Conservation (phyloP, 1,140 invertebrate species). For the Leucophenga varia region DNA sequence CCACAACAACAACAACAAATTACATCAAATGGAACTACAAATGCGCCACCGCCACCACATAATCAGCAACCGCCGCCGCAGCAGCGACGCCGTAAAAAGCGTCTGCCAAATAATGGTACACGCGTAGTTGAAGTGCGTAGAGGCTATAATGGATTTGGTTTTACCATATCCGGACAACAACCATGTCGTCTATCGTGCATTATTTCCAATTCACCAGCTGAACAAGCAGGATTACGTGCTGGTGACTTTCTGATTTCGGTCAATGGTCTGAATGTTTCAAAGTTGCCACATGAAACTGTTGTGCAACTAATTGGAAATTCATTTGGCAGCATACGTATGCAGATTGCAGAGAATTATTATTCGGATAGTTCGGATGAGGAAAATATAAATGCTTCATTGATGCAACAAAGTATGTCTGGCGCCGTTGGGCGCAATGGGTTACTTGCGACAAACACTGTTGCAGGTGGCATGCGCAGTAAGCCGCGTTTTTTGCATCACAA, state of each 20-base stretch:
- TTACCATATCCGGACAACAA: conserved; percentile 91
- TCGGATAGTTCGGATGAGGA: conserved; percentile 68
- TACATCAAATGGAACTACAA: not conserved
- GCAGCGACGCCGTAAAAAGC: conserved; percentile 54
- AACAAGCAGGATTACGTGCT: conserved; percentile 79
- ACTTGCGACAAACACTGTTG: conserved; percentile 32
- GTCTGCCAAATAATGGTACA: conserved; percentile 61
- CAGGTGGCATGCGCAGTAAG: conserved; percentile 25
- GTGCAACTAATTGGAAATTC: conserved; percentile 86
- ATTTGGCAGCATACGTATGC: conserved; percentile 73
- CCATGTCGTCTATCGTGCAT: conserved; percentile 89
- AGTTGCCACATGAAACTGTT: conserved; percentile 88
- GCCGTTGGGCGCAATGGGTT: conserved; percentile 15
- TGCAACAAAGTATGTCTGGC: conserved; percentile 23
- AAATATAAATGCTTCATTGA: conserved; percentile 29
- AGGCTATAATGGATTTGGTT: conserved; percentile 85
- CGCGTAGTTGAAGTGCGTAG: conserved; percentile 82
- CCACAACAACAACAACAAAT: too few relatives aligned
- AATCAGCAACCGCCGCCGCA: conserved; percentile 19
- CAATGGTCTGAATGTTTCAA: conserved; percentile 84
- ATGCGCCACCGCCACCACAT: conserved; percentile 1
- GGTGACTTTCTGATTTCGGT: conserved; percentile 92
- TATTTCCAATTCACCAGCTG: conserved; percentile 80
- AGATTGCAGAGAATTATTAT: conserved; percentile 87
- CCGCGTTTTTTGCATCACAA: conserved; percentile 47